These are phyloP conservation scores for Centruroides vittatus DNA, from an alignment of 1,140 invertebrate genomes.

Conservation along the genomic window DNA sequence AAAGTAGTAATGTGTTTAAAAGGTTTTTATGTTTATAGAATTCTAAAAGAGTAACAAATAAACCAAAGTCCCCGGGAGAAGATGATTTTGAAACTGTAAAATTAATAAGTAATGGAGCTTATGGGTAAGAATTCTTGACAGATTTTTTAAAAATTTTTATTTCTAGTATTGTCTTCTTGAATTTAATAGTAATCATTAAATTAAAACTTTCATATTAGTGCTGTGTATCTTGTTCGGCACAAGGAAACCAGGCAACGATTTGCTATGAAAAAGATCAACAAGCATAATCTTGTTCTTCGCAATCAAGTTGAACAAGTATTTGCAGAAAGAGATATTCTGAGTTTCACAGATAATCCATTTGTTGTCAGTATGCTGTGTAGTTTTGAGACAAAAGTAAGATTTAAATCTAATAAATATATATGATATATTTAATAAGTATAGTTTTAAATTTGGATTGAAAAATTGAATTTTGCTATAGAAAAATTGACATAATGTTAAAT, in stretches of 20 bases:
- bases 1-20: too few relatives aligned
- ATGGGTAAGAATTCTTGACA: conserved; percentile 29
- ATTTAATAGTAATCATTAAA: too few relatives aligned
- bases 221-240: conserved; percentile 94
- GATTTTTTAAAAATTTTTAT: too few relatives aligned
- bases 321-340: conserved; percentile 96
- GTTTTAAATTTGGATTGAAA: too few relatives aligned
- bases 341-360: conserved; percentile 99
- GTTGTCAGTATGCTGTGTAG: conserved; percentile 98
- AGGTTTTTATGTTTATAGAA: too few relatives aligned
- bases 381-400: conserved; percentile 77
- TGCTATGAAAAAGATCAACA: conserved; percentile 99
- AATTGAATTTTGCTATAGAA: too few relatives aligned
- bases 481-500: too few relatives aligned
- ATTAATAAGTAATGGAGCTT: conserved; percentile 85
- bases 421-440: too few relatives aligned
- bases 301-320: conserved; percentile 99
- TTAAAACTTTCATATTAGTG: conserved; percentile 38
- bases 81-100: conserved; percentile 96
- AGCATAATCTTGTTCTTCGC: conserved; percentile 90
- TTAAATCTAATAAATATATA: too few relatives aligned
- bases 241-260: conserved; percentile 83
- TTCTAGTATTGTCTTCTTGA: too few relatives aligned
- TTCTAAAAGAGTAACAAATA: conserved; percentile 3
- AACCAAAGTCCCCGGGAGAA: conserved; percentile 51